phyloP scores from a whole-genome alignment of 1,140 invertebrate species.

The Drosophila sechellia region DNA sequence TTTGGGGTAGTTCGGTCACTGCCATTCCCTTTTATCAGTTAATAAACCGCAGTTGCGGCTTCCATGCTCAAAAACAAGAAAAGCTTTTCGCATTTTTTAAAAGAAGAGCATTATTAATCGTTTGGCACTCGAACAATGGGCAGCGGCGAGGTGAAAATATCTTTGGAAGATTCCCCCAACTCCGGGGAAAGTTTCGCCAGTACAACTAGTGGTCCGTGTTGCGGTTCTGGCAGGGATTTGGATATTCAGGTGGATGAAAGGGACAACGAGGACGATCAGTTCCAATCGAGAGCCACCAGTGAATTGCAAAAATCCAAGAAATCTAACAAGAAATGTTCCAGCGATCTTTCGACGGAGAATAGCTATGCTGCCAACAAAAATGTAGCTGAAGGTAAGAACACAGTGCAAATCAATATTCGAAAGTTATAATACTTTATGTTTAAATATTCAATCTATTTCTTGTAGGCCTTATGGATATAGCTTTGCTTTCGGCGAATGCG shows the following conservation, averaged over 20 bases:
- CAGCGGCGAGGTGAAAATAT: slow-evolving; percentile 36
- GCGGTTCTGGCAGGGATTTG: not conserved
- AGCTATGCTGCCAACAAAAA: slow-evolving; percentile 75
- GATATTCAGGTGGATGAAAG: not conserved
- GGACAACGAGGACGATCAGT: not conserved
- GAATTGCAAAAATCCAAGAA: not conserved
- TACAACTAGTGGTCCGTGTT: slow-evolving; percentile 47
- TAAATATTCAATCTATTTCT: not conserved
- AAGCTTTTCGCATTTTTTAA: slow-evolving; percentile 46
- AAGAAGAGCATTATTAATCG: slow-evolving; percentile 23
- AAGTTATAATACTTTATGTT: not conserved
- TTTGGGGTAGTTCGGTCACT: slow-evolving; percentile 47
- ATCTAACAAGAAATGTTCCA: slow-evolving; percentile 37
- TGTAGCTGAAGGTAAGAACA: slow-evolving; percentile 59
- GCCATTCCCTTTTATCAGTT: slow-evolving; percentile 49
- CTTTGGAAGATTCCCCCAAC: slow-evolving; percentile 43
- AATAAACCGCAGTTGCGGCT: slow-evolving; percentile 19
- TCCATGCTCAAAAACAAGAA: slow-evolving; percentile 40
- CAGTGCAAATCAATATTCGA: no score
- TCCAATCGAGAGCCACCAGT: not conserved
- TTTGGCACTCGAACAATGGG: slow-evolving; percentile 39
- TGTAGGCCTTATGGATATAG: slow-evolving; percentile 89
- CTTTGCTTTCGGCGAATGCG: slow-evolving; percentile 90
- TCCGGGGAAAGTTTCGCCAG: slow-evolving; percentile 54
- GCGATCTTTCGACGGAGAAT: slow-evolving; percentile 41